Base-by-base conservation (phyloP, 2,113 vertebrate genomes). In the Lamprologus sp. region DNA sequence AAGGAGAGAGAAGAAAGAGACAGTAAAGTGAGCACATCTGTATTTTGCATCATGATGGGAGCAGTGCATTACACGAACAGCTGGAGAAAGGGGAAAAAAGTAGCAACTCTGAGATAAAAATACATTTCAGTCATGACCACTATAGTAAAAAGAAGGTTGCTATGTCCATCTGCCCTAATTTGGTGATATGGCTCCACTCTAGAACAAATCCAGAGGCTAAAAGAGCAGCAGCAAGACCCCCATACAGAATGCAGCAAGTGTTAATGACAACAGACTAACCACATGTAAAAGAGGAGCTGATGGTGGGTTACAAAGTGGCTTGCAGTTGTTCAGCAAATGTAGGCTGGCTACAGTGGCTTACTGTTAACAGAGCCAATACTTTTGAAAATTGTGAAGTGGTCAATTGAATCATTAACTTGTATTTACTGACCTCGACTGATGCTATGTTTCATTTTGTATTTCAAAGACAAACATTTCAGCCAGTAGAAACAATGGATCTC, bases 41-140 rank as follows among this genome's bases (percentile, higher is more conserved):
- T 87, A 89, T 86, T 87, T 88, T 65, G 40, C 73, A 73, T 90
- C 79, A 81, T 81, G 73, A 81, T 63, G 70, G 83, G 2, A 11
- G 81, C 5, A 11, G 65, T 80, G 79, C 53, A 77, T 86, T 80
- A 87, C 65, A 88, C 5, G 75, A 84, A 84, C 81, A 93, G 90
- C 53, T 82, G 79, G 68, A 55, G 33, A 47, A 21, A 79, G 10
- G 63, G 15, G 82, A 60, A 84, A 60, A 84, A 55, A 82, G 10
- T 12, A 75, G 42, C 14, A 33, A 77, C 15, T 77, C 15, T 10
- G 31, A 83, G 73, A 77, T 68, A 55, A 77, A 88, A 77, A 85
- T 83, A 7, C 8, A 33, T 51, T 75, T 77, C 70, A 77, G 26
- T 49, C 42, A 77, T 31, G 42, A 31, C 45, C 15, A 12, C 42